Evolutionary conservation across 2,888 invertebrate genomes (phyloP).

Genomic region (Agrochola macilenta): DNA sequence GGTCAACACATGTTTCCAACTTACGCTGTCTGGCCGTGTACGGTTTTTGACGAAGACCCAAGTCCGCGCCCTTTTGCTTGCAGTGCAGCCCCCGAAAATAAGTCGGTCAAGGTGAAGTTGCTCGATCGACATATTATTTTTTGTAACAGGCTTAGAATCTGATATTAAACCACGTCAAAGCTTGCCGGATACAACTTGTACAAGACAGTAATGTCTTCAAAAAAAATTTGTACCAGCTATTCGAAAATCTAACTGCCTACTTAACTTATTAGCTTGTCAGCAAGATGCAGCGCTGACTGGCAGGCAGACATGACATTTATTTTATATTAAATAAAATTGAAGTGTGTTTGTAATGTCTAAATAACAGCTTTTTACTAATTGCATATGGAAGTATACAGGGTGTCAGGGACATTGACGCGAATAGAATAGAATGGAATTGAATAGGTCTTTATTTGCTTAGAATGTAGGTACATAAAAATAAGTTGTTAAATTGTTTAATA

Average conservation of each 20-base stretch:
- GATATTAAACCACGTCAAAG: not conserved
- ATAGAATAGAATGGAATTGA: too few relatives aligned
- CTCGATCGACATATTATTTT: constrained; percentile 34
- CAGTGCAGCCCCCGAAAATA: constrained; percentile 32
- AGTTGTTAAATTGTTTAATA: too few relatives aligned
- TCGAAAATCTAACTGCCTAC: too few relatives aligned
- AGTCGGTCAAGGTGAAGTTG: constrained; percentile 37
- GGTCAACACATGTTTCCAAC: not conserved
- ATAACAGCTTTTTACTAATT: too few relatives aligned
- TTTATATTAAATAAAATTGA: too few relatives aligned
- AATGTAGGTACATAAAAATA: too few relatives aligned
- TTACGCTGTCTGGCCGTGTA: not conserved
- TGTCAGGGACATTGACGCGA: too few relatives aligned
- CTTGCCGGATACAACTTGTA: not conserved
- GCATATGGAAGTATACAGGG: too few relatives aligned
- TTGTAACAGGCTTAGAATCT: constrained; percentile 10
- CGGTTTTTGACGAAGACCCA: not conserved
- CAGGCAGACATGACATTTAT: not conserved
- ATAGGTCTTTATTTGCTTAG: too few relatives aligned
- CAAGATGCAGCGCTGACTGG: too few relatives aligned
- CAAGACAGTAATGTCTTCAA: not conserved
- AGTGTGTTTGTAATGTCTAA: too few relatives aligned
- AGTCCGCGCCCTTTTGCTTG: not conserved
- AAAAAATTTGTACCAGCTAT: not conserved
- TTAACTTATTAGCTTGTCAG: too few relatives aligned